Evolutionary conservation across 53 echinoderm and acorn worm species (phyloP), one percentile per base, ranked within the genome.

Genomic region (Actinopyga echinites): DNA sequence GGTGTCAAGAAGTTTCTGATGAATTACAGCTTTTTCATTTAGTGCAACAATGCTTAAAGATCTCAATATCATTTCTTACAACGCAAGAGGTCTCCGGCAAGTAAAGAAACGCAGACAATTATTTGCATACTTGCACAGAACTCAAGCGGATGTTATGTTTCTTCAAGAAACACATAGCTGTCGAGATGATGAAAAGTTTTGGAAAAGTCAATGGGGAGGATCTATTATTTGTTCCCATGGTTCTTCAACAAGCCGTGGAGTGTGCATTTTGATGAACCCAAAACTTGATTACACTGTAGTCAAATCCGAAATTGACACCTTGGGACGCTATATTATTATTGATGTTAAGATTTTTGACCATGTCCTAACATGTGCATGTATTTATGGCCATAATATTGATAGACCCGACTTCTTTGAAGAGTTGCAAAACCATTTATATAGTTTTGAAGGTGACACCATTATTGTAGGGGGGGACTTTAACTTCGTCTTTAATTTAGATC

Each of bases 191-290:
- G 79, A 78, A 78, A 78, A 24, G 19, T 52, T 19, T 52, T 78
- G 79, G 79, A 52, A 53, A 52, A 78, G 52, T 52, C 21, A 78
- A 24, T 78, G 79, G 79, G 79, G 79, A 55, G 55, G 79, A 26
- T n/a, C 25, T 78, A 52, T 78, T 78, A 52, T 78, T 24, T 78
- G 11, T 78, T 49, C 79, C 32, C 75, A 75, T 75, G 75, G 75
- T n/a, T 55, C 21, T 10, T 54, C n/a, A n/a, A 54, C 19, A 19
- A 54, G 55, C 19, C 19, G 55, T 54, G 55, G 55, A 54, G 19
- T 19, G 19, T 54, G 55, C 19, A 54, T 54, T 19, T 12, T 54
- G 55, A 12, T 54, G 10, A 54, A 19, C 10, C 11, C 55, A 12
- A 19, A 19, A 10, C 59, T 59, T 26, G 5, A 7, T 59, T 23